Conservation (phyloP, 2,888 invertebrate species). For the Heteromyza rotundicornis region DNA sequence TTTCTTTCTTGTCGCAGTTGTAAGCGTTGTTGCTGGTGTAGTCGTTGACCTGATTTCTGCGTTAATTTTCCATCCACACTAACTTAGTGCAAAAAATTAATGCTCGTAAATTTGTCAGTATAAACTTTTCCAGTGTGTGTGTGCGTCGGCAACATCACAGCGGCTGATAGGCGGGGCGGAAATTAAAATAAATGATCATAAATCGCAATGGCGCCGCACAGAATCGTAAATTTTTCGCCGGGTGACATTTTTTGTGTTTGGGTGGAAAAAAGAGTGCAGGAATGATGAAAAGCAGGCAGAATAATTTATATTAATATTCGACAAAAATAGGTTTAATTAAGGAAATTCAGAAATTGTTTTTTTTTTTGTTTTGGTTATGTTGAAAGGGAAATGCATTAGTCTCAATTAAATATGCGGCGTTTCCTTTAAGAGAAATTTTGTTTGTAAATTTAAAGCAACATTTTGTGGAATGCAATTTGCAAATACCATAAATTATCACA, state of each 20-base stretch:
- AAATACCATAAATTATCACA: not conserved
- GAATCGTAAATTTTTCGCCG: conserved; percentile 34
- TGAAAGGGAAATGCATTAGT: too few species aligned
- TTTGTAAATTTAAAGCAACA: too few species aligned
- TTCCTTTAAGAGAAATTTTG: too few species aligned
- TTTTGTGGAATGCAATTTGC: too few species aligned
- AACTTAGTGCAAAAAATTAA: conserved; percentile 26
- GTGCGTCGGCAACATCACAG: not conserved
- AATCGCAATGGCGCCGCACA: conserved; percentile 41
- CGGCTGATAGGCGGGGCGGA: conserved; percentile 14
- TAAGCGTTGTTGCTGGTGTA: conserved; percentile 1
- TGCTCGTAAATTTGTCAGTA: conserved; percentile 30
- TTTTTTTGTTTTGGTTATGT: too few species aligned
- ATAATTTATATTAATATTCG: too few species aligned
- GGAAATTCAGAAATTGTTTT: too few species aligned
- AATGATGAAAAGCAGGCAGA: too few species aligned
- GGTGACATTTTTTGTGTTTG: not conserved
- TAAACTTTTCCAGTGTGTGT: conserved; percentile 1
- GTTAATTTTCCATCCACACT: not conserved
- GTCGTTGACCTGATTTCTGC: conserved; percentile 4
- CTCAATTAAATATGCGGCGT: too few species aligned
- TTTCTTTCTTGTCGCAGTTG: not conserved
- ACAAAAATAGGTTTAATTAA: too few species aligned
- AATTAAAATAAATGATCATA: conserved; percentile 39
- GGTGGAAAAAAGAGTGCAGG: too few species aligned